phyloP scores from a whole-genome alignment of 2,888 invertebrate species.

The Agrilus mali region DNA sequence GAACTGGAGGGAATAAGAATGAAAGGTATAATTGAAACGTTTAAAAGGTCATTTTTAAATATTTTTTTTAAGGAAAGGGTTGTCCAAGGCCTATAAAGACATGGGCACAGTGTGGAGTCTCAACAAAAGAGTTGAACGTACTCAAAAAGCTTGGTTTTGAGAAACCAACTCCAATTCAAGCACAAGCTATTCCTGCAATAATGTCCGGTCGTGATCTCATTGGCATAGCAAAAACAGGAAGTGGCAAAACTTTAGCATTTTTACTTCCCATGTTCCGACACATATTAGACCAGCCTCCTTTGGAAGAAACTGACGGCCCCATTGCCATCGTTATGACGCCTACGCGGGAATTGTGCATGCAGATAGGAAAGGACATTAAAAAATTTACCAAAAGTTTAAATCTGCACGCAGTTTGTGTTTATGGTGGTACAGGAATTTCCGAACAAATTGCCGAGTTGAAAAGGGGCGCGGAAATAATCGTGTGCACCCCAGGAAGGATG shows the following conservation, averaged over 20 bases:
- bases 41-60: not conserved
- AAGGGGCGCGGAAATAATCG: constrained; percentile 93
- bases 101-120: constrained; percentile 98
- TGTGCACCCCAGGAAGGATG: constrained; percentile 98
- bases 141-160: constrained; percentile 84
- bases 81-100: constrained; percentile 91
- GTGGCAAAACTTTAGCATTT: constrained; percentile 97
- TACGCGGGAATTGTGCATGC: constrained; percentile 96
- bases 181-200: constrained; percentile 93
- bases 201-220: constrained; percentile 96
- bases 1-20: constrained; percentile 93
- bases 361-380: constrained; percentile 91
- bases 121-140: constrained; percentile 87
- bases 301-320: constrained; percentile 97
- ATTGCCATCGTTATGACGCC: constrained; percentile 97
- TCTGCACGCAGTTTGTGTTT: constrained; percentile 87
- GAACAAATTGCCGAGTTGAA: constrained; percentile 91
- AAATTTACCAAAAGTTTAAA: constrained; percentile 85
- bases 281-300: constrained; percentile 81
- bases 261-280: constrained; percentile 96
- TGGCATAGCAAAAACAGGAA: constrained; percentile 98
- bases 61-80: constrained; percentile 47
- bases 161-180: constrained; percentile 97
- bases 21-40: constrained; percentile 48
- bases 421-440: constrained; percentile 95